Evolutionary conservation across 2,888 invertebrate genomes (phyloP).

Genomic region (Muschampia plurimacula): DNA sequence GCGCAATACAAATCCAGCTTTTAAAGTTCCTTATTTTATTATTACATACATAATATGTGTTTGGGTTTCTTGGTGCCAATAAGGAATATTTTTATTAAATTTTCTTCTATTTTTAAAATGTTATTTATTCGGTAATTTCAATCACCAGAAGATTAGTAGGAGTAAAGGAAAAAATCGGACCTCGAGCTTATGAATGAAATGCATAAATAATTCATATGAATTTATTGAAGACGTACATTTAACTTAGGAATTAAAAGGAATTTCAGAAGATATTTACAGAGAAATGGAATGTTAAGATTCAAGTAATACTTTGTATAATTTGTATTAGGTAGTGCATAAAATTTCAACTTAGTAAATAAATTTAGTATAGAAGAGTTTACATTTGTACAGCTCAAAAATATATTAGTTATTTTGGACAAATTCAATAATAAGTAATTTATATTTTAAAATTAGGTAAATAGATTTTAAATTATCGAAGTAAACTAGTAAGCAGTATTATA

Average conservation of each 20-base stretch:
- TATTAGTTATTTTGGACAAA: conserved; percentile 34
- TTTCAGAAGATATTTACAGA: conserved; percentile 81
- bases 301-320: conserved; percentile 65
- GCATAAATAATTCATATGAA: conserved; percentile 48
- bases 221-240: conserved; percentile 84
- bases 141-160: background rate
- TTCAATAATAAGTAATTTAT: conserved; percentile 49
- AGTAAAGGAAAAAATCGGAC: background rate
- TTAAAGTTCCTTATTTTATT: no score
- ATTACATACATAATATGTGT: no score
- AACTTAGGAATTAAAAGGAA: conserved; percentile 75
- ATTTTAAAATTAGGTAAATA: conserved; percentile 43
- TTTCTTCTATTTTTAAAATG: background rate
- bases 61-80: no score
- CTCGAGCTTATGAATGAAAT: background rate
- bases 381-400: conserved; percentile 42
- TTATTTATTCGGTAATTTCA: background rate
- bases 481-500: conserved; percentile 21
- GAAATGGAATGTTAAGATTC: conserved; percentile 72
- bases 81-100: no score
- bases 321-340: conserved; percentile 45
- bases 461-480: conserved; percentile 37
- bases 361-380: conserved; percentile 34
- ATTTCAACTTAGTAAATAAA: conserved; percentile 44
- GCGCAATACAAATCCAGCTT: no score